These are phyloP conservation scores for Agonopterix arenella DNA, from an alignment of 2,888 invertebrate species.

Conservation along the genomic window DNA sequence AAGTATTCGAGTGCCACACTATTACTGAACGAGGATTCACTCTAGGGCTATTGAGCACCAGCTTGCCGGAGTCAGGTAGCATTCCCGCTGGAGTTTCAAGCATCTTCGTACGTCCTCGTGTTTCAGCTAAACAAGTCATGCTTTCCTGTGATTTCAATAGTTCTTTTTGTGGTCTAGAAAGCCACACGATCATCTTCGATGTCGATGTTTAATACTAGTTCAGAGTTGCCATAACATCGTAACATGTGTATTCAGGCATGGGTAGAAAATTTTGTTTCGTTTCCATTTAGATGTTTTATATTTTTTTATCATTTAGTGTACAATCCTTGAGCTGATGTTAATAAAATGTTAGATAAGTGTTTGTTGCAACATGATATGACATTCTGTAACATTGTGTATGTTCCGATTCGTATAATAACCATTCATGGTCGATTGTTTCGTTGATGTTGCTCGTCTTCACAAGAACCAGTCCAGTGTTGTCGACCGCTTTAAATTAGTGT, in stretches of 20 bases:
- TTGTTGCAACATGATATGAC: no score
- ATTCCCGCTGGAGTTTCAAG: not conserved
- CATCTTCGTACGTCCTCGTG: constrained; percentile 5
- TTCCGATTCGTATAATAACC: not conserved
- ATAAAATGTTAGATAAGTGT: no score
- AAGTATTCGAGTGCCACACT: constrained; percentile 55
- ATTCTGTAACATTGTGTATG: not conserved
- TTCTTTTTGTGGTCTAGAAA: not conserved
- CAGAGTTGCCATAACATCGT: not conserved
- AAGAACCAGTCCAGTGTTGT: no score
- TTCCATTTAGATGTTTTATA: no score
- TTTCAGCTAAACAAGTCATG: constrained; percentile 4
- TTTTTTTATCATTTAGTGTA: no score
- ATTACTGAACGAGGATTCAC: constrained; percentile 47
- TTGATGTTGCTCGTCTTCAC: not conserved
- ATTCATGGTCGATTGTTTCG: not conserved
- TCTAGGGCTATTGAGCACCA: constrained; percentile 53
- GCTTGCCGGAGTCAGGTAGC: constrained; percentile 49
- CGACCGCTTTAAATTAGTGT: no score
- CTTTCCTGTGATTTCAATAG: constrained; percentile 4
- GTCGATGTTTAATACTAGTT: constrained; percentile 3
- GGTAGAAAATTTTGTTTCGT: no score
- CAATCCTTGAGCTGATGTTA: no score
- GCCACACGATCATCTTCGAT: constrained; percentile 2
- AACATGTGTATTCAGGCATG: no score